Evolutionary conservation across 2,113 vertebrate species (phyloP).

Genomic region (Colistium nudipinnis): DNA sequence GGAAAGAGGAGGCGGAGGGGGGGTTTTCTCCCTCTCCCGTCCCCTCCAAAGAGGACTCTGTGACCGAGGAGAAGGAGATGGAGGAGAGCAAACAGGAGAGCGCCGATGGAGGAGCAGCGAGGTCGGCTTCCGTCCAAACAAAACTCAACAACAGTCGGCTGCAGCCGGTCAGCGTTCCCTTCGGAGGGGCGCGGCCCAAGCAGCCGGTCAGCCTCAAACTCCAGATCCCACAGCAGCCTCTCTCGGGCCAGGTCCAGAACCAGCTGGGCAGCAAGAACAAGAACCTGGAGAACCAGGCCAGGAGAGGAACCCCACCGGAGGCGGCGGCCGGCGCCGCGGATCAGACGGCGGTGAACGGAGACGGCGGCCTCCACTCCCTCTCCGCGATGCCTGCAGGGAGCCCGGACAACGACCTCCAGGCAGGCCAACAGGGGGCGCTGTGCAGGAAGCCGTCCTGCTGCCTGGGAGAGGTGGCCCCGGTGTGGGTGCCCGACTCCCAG

Average conservation of each 20-base stretch:
- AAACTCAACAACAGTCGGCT: slow-evolving; percentile 79
- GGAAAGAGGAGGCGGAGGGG: slow-evolving; percentile 58
- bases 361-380: slow-evolving; percentile 76
- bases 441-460: slow-evolving; percentile 86
- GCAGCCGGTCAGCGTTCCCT: slow-evolving; percentile 90
- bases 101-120: slow-evolving; percentile 86
- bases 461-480: slow-evolving; percentile 94
- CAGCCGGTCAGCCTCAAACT: slow-evolving; percentile 94
- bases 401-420: slow-evolving; percentile 96
- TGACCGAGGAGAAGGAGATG: slow-evolving; percentile 98
- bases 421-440: slow-evolving; percentile 88
- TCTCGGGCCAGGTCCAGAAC: slow-evolving; percentile 90
- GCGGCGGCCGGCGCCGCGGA: slow-evolving; percentile 46
- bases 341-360: slow-evolving; percentile 79
- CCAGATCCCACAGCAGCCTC: slow-evolving; percentile 92
- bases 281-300: slow-evolving; percentile 84
- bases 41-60: slow-evolving; percentile 96
- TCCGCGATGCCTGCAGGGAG: slow-evolving; percentile 84
- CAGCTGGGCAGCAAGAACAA: slow-evolving; percentile 92
- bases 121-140: slow-evolving; percentile 68
- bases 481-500: slow-evolving; percentile 98
- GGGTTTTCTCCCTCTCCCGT: slow-evolving; percentile 80
- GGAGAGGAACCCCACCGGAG: slow-evolving; percentile 48
- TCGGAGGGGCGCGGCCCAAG: slow-evolving; percentile 96
- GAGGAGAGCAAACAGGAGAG: slow-evolving; percentile 97